Percentiles rank a stretch among this genome's conserved stretches.
phyloP scores from a whole-genome alignment of 2,113 vertebrate species.

The Rhadina sibilatrix region DNA sequence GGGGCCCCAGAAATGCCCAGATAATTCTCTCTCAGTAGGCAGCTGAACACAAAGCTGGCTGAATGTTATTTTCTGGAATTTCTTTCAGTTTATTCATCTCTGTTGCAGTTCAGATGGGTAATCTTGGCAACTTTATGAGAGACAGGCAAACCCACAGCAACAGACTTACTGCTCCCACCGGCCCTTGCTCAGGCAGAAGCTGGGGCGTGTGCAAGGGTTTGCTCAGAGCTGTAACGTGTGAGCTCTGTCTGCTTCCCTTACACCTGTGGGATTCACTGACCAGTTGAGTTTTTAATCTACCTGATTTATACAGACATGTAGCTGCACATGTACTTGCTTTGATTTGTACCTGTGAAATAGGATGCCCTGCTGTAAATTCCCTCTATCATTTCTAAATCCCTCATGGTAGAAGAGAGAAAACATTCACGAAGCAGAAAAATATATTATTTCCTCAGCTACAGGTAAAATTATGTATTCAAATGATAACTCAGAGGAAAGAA shows the following conservation, averaged over 20 bases:
- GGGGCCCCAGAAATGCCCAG: fast-evolving
- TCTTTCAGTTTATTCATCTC: neutral
- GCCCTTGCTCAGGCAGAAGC: neutral
- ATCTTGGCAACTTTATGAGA: neutral
- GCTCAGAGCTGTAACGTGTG: neutral
- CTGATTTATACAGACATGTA: neutral
- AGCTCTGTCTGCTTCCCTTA: neutral
- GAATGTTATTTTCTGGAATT: neutral
- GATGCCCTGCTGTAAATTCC: neutral
- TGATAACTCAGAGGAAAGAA: neutral
- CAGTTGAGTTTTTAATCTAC: neutral
- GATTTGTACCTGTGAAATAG: neutral
- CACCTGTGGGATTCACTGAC: neutral
- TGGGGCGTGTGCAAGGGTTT: neutral
- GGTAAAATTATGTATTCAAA: neutral
- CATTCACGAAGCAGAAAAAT: neutral
- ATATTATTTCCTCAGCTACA: neutral
- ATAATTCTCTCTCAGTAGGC: neutral
- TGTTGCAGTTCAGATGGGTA: neutral
- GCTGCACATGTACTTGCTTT: neutral
- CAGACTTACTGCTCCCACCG: neutral
- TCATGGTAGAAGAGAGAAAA: neutral
- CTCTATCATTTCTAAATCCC: neutral
- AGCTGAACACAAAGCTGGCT: neutral
- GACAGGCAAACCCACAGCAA: neutral